A percentile compares a stretch with the other conserved stretches of the same genome.
Conservation (phyloP, 2,797 vertebrate genomes). For the Myotis planiceps region DNA sequence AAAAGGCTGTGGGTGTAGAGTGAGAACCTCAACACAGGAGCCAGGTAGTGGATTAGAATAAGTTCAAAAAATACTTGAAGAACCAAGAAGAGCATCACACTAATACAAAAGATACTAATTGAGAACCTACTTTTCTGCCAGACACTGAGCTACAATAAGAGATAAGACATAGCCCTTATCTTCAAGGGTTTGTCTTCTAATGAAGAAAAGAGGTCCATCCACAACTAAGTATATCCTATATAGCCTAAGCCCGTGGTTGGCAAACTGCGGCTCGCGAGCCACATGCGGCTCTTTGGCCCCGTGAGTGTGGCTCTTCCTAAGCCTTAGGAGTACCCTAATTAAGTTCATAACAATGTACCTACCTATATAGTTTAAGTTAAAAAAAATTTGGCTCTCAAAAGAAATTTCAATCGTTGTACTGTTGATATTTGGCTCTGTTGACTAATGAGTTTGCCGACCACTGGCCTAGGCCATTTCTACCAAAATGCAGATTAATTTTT, state of each 20-base stretch:
- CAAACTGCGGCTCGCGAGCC: too few relatives aligned
- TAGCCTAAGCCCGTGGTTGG: not conserved
- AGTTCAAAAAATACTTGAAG: not conserved
- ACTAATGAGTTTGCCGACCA: too few relatives aligned
- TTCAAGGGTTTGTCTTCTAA: conserved; percentile 30
- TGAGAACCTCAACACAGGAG: not conserved
- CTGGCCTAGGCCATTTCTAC: not conserved
- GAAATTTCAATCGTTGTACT: too few relatives aligned
- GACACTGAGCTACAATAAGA: not conserved
- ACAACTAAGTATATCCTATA: not conserved
- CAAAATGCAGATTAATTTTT: not conserved
- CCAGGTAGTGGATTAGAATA: not conserved
- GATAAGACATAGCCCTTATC: not conserved
- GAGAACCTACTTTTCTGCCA: not conserved
- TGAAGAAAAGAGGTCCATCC: not conserved
- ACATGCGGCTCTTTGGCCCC: too few relatives aligned
- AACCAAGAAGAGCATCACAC: not conserved
- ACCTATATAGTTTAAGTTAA: too few relatives aligned
- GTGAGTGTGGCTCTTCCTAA: too few relatives aligned
- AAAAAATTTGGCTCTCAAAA: too few relatives aligned
- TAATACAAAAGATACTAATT: not conserved
- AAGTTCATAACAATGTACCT: too few relatives aligned
- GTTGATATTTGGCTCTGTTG: too few relatives aligned
- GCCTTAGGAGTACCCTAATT: too few relatives aligned
- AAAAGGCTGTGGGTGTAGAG: not conserved